Conservation (phyloP, 2,888 invertebrate species). For the Cryptocephalus primarius region DNA sequence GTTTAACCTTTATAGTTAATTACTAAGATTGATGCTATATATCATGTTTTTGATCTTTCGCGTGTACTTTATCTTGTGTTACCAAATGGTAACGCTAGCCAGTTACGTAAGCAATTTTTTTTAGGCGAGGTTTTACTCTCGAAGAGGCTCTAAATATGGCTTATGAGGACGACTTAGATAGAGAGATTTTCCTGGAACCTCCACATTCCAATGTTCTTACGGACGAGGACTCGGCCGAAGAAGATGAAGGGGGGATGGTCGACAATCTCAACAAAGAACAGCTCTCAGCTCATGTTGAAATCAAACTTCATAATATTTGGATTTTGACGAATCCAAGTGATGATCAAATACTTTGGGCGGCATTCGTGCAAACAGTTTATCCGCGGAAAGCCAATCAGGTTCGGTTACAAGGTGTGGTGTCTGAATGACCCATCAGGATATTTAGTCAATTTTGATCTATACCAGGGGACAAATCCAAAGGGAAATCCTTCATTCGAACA, state of each 20-base stretch:
- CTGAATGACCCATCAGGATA: slow-evolving; percentile 26
- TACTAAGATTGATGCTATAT: too few relatives aligned
- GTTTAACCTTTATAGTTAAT: too few relatives aligned
- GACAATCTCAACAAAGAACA: slow-evolving; percentile 8
- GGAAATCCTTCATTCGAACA: slow-evolving; percentile 1
- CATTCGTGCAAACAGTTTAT: slow-evolving; percentile 24
- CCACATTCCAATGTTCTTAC: too few relatives aligned
- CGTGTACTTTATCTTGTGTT: too few relatives aligned
- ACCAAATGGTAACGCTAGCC: too few relatives aligned
- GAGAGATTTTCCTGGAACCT: too few relatives aligned
- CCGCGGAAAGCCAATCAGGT: slow-evolving; percentile 24
- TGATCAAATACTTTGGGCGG: slow-evolving; percentile 16
- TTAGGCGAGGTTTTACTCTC: too few relatives aligned
- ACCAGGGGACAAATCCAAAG: slow-evolving; percentile 18
- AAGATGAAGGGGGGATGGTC: slow-evolving; percentile 8
- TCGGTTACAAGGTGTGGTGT: slow-evolving; percentile 25
- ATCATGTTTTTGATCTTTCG: too few relatives aligned
- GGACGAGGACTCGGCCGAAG: slow-evolving; percentile 12
- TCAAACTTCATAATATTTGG: too few relatives aligned
- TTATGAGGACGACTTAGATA: too few relatives aligned
- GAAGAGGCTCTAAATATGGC: too few relatives aligned
- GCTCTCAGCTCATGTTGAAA: slow-evolving; percentile 4
- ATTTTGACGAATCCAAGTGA: slow-evolving; percentile 7
- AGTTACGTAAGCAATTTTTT: too few relatives aligned
- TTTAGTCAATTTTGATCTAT: slow-evolving; percentile 24